These are phyloP conservation scores for Hippocampus zosterae DNA, from an alignment of 2,113 vertebrate species.

Conservation along the genomic window DNA sequence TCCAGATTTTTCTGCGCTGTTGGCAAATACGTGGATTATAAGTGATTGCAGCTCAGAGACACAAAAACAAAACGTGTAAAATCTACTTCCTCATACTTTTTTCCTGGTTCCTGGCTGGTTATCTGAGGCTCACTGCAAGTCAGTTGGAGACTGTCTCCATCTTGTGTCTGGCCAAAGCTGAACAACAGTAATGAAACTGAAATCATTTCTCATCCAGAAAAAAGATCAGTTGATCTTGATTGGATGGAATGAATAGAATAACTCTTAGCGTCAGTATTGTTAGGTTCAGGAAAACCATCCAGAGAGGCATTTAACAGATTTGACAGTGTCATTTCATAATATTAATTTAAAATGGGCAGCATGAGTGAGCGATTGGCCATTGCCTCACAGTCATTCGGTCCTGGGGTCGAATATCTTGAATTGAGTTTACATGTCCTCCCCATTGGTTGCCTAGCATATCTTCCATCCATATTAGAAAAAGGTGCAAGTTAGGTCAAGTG, in stretches of 20 bases:
- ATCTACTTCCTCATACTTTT: neutral
- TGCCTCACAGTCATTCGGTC: no score
- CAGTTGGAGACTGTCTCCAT: conserved; percentile 10
- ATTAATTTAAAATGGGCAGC: no score
- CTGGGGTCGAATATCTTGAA: neutral
- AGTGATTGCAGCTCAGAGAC: neutral
- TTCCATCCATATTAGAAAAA: no score
- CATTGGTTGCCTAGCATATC: no score
- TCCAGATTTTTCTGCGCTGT: neutral
- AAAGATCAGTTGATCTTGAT: no score
- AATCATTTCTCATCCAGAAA: neutral
- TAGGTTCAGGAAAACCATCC: no score
- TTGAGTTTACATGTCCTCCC: neutral
- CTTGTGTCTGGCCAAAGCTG: conserved; percentile 12
- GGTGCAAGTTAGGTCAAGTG: no score
- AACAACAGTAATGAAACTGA: neutral
- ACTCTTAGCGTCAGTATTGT: no score
- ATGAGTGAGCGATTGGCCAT: no score
- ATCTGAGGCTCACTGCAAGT: neutral
- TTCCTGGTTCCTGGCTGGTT: neutral
- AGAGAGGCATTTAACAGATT: no score
- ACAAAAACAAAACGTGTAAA: neutral
- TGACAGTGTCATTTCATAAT: no score
- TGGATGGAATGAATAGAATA: no score
- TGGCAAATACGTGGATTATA: neutral